phyloP scores from a whole-genome alignment of 2,888 invertebrate species.

The Pecten maximus region DNA sequence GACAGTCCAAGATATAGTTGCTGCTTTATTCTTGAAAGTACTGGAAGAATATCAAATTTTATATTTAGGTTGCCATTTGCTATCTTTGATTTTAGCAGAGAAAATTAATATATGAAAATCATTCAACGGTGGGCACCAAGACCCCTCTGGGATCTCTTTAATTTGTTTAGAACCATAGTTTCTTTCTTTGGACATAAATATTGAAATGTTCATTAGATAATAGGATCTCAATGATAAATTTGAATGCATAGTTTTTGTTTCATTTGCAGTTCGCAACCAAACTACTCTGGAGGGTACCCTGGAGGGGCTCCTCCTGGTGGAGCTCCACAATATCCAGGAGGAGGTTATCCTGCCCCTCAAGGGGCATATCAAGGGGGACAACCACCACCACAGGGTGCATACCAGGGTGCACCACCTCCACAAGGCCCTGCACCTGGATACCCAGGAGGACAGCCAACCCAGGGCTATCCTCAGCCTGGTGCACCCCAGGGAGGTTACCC shows the following conservation, averaged over 20 bases:
- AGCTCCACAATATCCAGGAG: background rate
- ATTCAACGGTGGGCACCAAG: too few species aligned
- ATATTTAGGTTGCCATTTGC: too few species aligned
- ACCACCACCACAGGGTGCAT: slow-evolving; percentile 53
- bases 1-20: too few species aligned
- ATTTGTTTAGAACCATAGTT: too few species aligned
- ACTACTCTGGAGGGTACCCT: slow-evolving; percentile 21
- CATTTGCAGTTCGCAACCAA: background rate
- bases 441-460: background rate
- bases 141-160: too few species aligned
- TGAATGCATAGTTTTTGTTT: background rate
- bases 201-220: too few species aligned
- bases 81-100: too few species aligned
- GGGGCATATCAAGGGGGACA: slow-evolving; percentile 26
- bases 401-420: slow-evolving; percentile 50
- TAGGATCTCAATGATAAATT: too few species aligned
- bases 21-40: too few species aligned
- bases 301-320: background rate
- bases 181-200: too few species aligned
- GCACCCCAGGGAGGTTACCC: background rate
- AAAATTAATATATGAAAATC: too few species aligned
- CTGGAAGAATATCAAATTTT: too few species aligned
- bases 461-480: background rate
- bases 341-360: slow-evolving; percentile 9
- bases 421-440: slow-evolving; percentile 35